Evolutionary conservation across 2,888 invertebrate species (phyloP).

Genomic region (Chouioia cunea): DNA sequence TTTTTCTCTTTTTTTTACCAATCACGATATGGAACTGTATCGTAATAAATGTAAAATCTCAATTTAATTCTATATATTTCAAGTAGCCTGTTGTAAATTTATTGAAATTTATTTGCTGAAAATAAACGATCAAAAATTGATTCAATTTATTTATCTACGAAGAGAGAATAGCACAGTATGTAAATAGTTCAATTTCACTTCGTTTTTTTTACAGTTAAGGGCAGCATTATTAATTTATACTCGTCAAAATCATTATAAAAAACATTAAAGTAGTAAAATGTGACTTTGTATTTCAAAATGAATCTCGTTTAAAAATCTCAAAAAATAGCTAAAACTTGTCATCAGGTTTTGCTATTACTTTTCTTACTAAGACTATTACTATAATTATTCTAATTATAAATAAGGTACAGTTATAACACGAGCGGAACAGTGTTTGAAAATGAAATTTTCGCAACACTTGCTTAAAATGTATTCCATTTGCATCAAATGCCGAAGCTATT

Average conservation of each 20-base stretch:
- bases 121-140: too few species aligned
- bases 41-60: too few species aligned
- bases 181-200: conserved; percentile 14
- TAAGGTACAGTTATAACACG: not conserved
- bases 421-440: not conserved
- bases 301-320: conserved; percentile 41
- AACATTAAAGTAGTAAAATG: conserved; percentile 19
- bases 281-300: conserved; percentile 22
- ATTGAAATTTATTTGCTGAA: too few species aligned
- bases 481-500: too few species aligned
- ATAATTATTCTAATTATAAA: too few species aligned
- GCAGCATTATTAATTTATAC: conserved; percentile 33
- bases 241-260: conserved; percentile 26
- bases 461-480: too few species aligned
- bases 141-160: too few species aligned
- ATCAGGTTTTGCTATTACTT: conserved; percentile 18
- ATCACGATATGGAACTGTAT: too few species aligned
- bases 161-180: not conserved
- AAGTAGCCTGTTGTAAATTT: too few species aligned
- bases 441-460: not conserved
- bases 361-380: not conserved
- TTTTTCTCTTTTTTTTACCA: too few species aligned
- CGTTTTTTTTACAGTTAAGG: conserved; percentile 7
- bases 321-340: conserved; percentile 21
- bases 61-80: too few species aligned